Conservation (phyloP, 1,140 invertebrate species). For the Phymorhynchus buccinoides region DNA sequence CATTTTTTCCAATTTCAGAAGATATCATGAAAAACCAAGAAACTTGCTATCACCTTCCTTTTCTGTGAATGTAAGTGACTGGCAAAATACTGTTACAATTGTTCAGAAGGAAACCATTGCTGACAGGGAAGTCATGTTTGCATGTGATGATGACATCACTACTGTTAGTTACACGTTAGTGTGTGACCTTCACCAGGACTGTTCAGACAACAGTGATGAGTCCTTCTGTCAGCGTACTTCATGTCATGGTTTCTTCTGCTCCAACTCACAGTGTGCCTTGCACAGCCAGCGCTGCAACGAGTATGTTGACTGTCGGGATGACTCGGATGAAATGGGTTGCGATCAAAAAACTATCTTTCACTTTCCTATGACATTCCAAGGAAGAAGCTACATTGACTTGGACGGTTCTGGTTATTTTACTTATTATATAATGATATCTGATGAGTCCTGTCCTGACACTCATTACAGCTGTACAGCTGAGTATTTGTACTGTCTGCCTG, state of each 20-base stretch:
- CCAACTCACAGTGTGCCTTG: not conserved
- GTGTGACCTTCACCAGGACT: conserved; percentile 13
- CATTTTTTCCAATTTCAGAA: too few relatives aligned
- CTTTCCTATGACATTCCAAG: not conserved
- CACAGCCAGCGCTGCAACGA: not conserved
- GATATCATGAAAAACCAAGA: too few relatives aligned
- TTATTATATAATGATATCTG: not conserved
- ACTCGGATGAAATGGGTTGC: not conserved
- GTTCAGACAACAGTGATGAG: not conserved
- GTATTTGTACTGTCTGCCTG: not conserved
- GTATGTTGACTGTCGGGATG: not conserved
- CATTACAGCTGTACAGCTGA: not conserved
- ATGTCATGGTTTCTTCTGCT: not conserved
- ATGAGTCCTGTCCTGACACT: conserved; percentile 15
- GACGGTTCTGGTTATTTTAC: not conserved
- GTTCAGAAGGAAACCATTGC: too few relatives aligned
- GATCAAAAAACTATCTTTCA: not conserved
- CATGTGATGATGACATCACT: not conserved
- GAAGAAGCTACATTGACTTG: not conserved
- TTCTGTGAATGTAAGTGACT: too few relatives aligned
- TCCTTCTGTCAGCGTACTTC: not conserved
- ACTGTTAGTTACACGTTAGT: conserved; percentile 4
- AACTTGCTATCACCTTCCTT: too few relatives aligned
- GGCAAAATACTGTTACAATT: too few relatives aligned
- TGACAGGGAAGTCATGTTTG: conserved; percentile 9